A percentile compares a stretch with the other conserved stretches of the same genome.
Conservation (phyloP, 1,140 invertebrate genomes). For the Zaprionus lachaisei region DNA sequence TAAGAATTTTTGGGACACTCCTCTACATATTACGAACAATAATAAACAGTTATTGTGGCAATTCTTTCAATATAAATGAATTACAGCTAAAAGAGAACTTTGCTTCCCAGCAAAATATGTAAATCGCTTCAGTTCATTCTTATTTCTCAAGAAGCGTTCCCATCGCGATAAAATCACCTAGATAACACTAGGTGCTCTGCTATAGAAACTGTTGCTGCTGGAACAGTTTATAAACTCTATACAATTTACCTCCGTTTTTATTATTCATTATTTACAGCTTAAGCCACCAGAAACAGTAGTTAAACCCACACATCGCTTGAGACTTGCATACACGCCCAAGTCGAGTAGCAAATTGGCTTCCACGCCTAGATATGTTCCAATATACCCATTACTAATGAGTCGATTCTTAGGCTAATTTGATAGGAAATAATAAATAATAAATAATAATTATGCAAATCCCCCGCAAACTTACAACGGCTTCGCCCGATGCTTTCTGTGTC, state of each 20-base stretch:
- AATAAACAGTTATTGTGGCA: background rate
- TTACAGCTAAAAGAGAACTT: background rate
- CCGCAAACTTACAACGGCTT: constrained; percentile 37
- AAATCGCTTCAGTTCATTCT: background rate
- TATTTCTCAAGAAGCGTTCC: background rate
- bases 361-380: constrained; percentile 51
- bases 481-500: constrained; percentile 51
- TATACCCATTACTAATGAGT: constrained; percentile 52
- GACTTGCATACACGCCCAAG: constrained; percentile 18
- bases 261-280: constrained; percentile 8
- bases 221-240: background rate
- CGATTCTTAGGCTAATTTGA: constrained; percentile 51
- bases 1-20: background rate
- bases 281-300: constrained; percentile 9
- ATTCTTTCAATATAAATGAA: background rate
- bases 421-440: no score
- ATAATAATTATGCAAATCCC: constrained; percentile 59
- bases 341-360: constrained; percentile 51
- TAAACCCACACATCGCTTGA: constrained; percentile 7
- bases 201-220: background rate
- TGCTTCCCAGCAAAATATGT: constrained; percentile 4
- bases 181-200: background rate
- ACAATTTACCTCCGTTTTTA: constrained; percentile 3
- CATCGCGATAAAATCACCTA: background rate
- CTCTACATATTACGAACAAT: background rate